These are phyloP conservation scores for Caenorhabditis doughertyi DNA, from an alignment of 2,888 invertebrate genomes.

Conservation along the genomic window DNA sequence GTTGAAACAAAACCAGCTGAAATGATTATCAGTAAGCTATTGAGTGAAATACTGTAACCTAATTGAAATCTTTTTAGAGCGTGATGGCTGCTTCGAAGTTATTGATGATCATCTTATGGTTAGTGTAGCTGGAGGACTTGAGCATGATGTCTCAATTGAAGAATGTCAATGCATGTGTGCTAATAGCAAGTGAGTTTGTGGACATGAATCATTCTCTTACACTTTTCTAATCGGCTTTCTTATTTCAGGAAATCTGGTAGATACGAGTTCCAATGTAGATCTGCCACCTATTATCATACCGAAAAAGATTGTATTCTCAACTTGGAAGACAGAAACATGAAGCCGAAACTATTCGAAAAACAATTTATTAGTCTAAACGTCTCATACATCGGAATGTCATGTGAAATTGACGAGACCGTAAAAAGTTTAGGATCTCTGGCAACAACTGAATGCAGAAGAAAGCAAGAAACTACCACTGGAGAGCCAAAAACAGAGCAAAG, in stretches of 20 bases:
- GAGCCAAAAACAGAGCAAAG: constrained; percentile 1
- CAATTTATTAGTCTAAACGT: constrained; percentile 70
- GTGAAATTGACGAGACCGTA: constrained; percentile 64
- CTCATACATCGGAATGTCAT: constrained; percentile 76
- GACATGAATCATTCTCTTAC: not conserved
- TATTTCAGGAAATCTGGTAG: constrained; percentile 77
- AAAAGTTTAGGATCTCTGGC: constrained; percentile 24
- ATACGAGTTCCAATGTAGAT: constrained; percentile 82
- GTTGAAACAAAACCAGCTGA: constrained; percentile 22
- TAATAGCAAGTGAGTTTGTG: constrained; percentile 74
- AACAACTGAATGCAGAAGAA: constrained; percentile 25
- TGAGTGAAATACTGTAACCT: too few relatives aligned
- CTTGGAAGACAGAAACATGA: constrained; percentile 72
- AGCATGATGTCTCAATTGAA: constrained; percentile 79
- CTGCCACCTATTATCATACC: constrained; percentile 81
- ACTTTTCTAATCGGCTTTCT: not conserved
- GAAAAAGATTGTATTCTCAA: constrained; percentile 82
- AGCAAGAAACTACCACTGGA: constrained; percentile 2
- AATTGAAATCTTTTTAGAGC: constrained; percentile 37
- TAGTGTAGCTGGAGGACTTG: constrained; percentile 80
- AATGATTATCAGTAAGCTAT: constrained; percentile 53
- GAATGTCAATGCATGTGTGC: constrained; percentile 82
- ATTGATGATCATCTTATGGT: constrained; percentile 75
- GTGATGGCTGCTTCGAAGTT: constrained; percentile 74
- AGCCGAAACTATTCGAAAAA: constrained; percentile 63